Evolutionary conservation across 2,888 invertebrate genomes (phyloP).

Genomic region (Athalia circularis): DNA sequence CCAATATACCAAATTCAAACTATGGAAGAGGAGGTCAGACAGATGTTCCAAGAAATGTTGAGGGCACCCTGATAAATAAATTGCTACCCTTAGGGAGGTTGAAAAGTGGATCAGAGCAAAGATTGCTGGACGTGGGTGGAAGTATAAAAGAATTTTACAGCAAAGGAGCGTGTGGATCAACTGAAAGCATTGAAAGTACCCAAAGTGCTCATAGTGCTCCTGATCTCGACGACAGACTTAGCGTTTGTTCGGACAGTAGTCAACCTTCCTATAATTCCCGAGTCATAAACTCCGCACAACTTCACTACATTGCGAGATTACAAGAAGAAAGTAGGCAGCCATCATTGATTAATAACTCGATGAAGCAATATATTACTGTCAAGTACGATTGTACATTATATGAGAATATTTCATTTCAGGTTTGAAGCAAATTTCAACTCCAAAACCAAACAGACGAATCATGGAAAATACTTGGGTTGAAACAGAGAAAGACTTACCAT

Average conservation of each 20-base stretch:
- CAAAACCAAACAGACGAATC: conserved; percentile 57
- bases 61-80: conserved; percentile 56
- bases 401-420: conserved; percentile 50
- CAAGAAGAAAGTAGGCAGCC: conserved; percentile 65
- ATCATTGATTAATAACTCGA: not conserved
- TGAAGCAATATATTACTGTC: no score
- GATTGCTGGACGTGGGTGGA: conserved; percentile 58
- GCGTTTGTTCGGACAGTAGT: conserved; percentile 67
- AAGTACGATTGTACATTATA: no score
- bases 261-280: conserved; percentile 64
- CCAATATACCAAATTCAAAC: conserved; percentile 53
- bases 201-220: conserved; percentile 70
- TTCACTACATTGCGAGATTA: conserved; percentile 63
- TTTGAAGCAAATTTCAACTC: conserved; percentile 59
- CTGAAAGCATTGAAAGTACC: conserved; percentile 70
- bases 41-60: conserved; percentile 59
- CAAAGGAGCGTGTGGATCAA: conserved; percentile 63
- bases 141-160: conserved; percentile 58
- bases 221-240: conserved; percentile 69
- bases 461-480: conserved; percentile 65
- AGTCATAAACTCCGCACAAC: conserved; percentile 62
- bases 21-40: conserved; percentile 64
- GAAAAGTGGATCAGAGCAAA: conserved; percentile 67
- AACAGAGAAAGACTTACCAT: conserved; percentile 61
- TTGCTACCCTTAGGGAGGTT: conserved; percentile 60